phyloP scores from a whole-genome alignment of 2,888 invertebrate species.

The Oscheius onirici region DNA sequence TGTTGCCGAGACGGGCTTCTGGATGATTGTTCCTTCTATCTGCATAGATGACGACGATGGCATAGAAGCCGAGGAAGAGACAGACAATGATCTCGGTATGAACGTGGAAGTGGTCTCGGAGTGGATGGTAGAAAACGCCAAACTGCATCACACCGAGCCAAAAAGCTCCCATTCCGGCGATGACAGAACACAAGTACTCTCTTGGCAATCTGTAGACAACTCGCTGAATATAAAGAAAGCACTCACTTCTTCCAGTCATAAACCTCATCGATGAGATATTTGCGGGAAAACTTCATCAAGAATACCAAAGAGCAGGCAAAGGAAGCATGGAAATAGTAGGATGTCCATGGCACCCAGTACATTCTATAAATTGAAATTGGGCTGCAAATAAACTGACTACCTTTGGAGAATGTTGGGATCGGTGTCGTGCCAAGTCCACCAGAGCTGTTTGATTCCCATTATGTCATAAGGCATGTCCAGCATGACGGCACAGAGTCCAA shows the following conservation, averaged over 20 bases:
- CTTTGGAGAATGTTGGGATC: constrained; percentile 75
- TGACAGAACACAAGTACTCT: constrained; percentile 76
- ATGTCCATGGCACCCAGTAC: constrained; percentile 84
- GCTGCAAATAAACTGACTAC: constrained; percentile 2
- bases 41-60: constrained; percentile 77
- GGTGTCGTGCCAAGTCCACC: constrained; percentile 84
- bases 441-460: constrained; percentile 81
- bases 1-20: constrained; percentile 47
- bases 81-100: constrained; percentile 82
- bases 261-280: constrained; percentile 75
- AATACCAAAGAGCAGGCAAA: constrained; percentile 81
- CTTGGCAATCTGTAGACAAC: constrained; percentile 73
- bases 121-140: constrained; percentile 81
- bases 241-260: constrained; percentile 77
- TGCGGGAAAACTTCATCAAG: constrained; percentile 78
- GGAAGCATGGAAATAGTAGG: constrained; percentile 83
- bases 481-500: constrained; percentile 80
- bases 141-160: constrained; percentile 82
- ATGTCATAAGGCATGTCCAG: constrained; percentile 84
- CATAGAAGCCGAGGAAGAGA: constrained; percentile 78
- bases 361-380: constrained; percentile 75
- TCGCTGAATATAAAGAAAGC: no score
- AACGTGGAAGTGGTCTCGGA: constrained; percentile 79
- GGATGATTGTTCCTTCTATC: constrained; percentile 74
- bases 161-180: constrained; percentile 80